phyloP scores from a whole-genome alignment of 2,113 vertebrate species.

The Nettapus auritus region DNA sequence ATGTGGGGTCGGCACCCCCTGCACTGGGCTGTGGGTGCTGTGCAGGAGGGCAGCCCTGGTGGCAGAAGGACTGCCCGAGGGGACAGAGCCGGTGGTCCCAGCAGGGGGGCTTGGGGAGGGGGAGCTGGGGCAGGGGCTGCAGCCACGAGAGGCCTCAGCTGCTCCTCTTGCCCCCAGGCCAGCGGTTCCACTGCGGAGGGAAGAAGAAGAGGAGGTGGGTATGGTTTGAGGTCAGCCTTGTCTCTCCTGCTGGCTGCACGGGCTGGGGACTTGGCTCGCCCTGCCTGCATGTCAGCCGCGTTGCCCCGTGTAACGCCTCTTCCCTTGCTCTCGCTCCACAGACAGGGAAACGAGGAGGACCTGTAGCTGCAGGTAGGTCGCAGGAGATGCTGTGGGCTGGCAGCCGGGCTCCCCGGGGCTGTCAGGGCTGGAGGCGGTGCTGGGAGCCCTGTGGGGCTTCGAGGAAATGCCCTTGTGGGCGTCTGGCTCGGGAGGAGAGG shows the following conservation, averaged over 20 bases:
- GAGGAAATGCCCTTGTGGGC: fast-evolving
- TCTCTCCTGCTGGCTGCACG: not conserved
- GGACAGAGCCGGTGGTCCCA: not conserved
- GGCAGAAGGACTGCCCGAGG: not conserved
- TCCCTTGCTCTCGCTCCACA: not conserved
- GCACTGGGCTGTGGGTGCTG: not conserved
- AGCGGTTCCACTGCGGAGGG: slow-evolving; percentile 80
- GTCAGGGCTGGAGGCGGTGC: fast-evolving
- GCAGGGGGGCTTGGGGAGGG: no score
- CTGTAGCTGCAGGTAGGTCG: slow-evolving; percentile 53
- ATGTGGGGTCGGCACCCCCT: not conserved
- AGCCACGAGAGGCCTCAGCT: not conserved
- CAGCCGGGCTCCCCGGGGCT: not conserved
- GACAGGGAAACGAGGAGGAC: not conserved
- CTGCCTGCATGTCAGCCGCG: fast-evolving
- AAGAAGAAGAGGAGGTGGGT: slow-evolving; percentile 76
- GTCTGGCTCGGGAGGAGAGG: not conserved
- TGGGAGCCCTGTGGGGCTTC: not conserved
- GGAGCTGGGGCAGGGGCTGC: not conserved
- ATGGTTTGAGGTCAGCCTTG: no score
- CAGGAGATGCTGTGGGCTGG: not conserved
- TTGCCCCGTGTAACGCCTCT: fast-evolving
- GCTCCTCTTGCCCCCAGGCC: slow-evolving; percentile 73
- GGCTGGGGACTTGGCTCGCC: fast-evolving
- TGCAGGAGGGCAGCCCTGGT: not conserved